A percentile compares a stretch with the other conserved stretches of the same genome.
phyloP scores from a whole-genome alignment of 1,140 invertebrate species.

The Rhyzopertha dominica region DNA sequence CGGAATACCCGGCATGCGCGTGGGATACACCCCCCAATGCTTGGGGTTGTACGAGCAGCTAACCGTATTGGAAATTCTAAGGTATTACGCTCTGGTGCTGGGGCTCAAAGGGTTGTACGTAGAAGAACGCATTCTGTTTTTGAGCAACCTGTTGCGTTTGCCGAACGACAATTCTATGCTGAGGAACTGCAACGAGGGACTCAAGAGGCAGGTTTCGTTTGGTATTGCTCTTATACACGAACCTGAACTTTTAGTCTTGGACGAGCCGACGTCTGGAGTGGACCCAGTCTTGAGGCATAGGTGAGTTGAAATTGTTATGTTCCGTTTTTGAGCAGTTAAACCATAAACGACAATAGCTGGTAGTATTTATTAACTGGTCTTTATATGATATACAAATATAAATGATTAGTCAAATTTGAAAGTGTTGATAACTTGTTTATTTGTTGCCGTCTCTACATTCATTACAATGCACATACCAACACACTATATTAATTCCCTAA shows the following conservation, averaged over 20 bases:
- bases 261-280: slow-evolving; percentile 55
- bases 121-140: slow-evolving; percentile 8
- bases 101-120: slow-evolving; percentile 7
- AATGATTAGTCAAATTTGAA: too few relatives aligned
- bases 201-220: slow-evolving; percentile 12
- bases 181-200: slow-evolving; percentile 1
- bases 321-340: too few relatives aligned
- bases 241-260: slow-evolving; percentile 16
- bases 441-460: too few relatives aligned
- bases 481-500: too few relatives aligned
- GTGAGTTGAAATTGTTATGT: too few relatives aligned
- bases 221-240: slow-evolving; percentile 13
- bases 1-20: slow-evolving; percentile 11
- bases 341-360: too few relatives aligned
- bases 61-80: slow-evolving; percentile 11
- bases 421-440: too few relatives aligned
- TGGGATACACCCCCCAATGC: slow-evolving; percentile 14
- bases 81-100: slow-evolving; percentile 11
- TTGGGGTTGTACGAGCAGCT: slow-evolving; percentile 6
- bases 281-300: slow-evolving; percentile 81
- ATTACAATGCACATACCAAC: too few relatives aligned
- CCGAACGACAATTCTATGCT: slow-evolving; percentile 9
- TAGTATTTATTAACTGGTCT: too few relatives aligned
- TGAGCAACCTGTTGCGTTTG: slow-evolving; percentile 7
- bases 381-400: too few relatives aligned